Evolutionary conservation across 2,888 invertebrate species (phyloP).

Genomic region (Philopedon plagiatum): DNA sequence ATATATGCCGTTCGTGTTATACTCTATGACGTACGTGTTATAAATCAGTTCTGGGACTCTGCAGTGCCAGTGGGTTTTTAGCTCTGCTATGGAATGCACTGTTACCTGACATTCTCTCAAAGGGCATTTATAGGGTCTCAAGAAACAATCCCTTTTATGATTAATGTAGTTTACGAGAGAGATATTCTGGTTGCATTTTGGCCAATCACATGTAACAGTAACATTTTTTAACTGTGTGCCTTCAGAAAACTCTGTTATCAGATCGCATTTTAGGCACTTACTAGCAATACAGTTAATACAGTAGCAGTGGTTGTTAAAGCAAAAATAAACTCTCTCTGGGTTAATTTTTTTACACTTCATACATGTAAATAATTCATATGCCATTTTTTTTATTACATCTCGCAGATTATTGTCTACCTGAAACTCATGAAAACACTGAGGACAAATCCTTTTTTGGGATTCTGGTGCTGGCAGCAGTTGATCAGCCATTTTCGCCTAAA

Average conservation of each 20-base stretch:
- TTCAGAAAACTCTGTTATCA: neutral
- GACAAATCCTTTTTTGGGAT: neutral
- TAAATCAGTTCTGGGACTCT: neutral
- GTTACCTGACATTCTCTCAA: slow-evolving; percentile 3
- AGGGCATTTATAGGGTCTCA: slow-evolving; percentile 17
- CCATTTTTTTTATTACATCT: slow-evolving; percentile 1
- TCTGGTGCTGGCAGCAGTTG: neutral
- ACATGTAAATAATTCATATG: slow-evolving; percentile 5
- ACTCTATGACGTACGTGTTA: neutral
- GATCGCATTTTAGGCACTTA: neutral
- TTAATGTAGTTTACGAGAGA: neutral
- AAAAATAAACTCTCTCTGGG: neutral
- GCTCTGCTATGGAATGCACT: neutral
- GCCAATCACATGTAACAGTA: slow-evolving; percentile 17
- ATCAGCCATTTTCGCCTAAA: neutral
- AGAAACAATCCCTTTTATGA: neutral
- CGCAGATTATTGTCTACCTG: neutral
- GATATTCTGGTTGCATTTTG: neutral
- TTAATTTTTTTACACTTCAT: slow-evolving; percentile 1
- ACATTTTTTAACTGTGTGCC: slow-evolving; percentile 4
- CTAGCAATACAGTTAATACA: neutral
- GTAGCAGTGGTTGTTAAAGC: neutral
- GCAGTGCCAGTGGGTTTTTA: neutral
- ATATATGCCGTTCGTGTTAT: neutral
- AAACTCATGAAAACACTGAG: neutral